Evolutionary conservation across 2,113 vertebrate species (phyloP).

Genomic region (Nibea coibor): DNA sequence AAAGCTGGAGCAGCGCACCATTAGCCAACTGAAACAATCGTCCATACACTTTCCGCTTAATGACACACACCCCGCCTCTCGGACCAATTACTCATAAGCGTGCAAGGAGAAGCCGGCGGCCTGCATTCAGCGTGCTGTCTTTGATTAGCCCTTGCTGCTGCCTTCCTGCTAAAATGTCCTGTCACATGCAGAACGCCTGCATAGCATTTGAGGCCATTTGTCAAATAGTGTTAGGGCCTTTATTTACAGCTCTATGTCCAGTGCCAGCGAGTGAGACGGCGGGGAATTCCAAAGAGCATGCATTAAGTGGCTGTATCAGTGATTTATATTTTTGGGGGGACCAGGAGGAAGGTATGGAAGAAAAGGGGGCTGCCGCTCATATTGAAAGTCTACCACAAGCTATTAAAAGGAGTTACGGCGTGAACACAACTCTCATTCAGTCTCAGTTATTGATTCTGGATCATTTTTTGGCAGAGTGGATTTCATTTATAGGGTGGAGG

Average conservation of each 20-base stretch:
- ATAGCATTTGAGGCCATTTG: constrained; percentile 61
- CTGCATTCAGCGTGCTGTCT: constrained; percentile 36
- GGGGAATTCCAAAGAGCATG: constrained; percentile 54
- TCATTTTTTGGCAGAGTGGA: constrained; percentile 67
- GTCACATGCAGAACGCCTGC: constrained; percentile 48
- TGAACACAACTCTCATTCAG: constrained; percentile 62
- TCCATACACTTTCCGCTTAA: constrained; percentile 37
- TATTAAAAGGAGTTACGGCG: constrained; percentile 74
- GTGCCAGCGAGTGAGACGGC: constrained; percentile 22
- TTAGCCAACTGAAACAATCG: constrained; percentile 69
- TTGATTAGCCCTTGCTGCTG: constrained; percentile 51
- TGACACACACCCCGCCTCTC: constrained; percentile 38
- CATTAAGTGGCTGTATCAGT: constrained; percentile 57
- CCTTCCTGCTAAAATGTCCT: constrained; percentile 33
- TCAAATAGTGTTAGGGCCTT: constrained; percentile 56
- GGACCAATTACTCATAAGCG: constrained; percentile 74
- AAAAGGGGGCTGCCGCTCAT: constrained; percentile 17
- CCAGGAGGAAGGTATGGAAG: constrained; percentile 1
- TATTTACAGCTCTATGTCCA: constrained; percentile 67
- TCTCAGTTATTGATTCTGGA: constrained; percentile 73
- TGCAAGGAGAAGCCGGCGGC: constrained; percentile 29
- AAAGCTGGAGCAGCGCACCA: constrained; percentile 31
- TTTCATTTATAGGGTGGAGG: constrained; percentile 60
- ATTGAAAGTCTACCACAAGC: constrained; percentile 40
- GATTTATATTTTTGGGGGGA: constrained; percentile 66